These are phyloP conservation scores for Cyphomyrus plagiostoma DNA, from an alignment of 2,113 vertebrate species.

Conservation along the genomic window DNA sequence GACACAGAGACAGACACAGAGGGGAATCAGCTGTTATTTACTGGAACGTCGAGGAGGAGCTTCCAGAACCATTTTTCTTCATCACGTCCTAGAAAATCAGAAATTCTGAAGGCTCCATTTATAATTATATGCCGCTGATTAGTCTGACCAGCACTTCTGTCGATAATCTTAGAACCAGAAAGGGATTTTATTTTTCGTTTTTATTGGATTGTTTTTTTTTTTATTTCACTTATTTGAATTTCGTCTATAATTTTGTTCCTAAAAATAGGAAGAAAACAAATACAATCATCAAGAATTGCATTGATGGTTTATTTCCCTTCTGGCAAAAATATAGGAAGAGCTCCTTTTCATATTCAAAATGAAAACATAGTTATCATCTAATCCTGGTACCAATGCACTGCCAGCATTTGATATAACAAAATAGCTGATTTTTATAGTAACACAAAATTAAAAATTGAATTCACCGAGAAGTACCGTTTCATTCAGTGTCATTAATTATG, in stretches of 20 bases:
- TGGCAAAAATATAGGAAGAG: not conserved
- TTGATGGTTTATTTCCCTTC: not conserved
- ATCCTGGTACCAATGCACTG: not conserved
- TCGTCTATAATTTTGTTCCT: not conserved
- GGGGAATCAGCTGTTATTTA: not conserved
- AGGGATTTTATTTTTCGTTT: not conserved
- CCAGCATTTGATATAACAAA: not conserved
- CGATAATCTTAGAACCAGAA: too few species aligned
- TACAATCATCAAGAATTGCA: not conserved
- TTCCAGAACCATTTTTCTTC: conserved; percentile 1
- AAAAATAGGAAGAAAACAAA: not conserved
- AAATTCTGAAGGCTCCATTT: not conserved
- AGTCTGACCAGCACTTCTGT: not conserved
- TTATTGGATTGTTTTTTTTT: not conserved
- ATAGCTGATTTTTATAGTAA: not conserved
- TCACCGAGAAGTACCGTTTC: not conserved
- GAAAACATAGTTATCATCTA: not conserved
- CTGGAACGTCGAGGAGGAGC: not conserved
- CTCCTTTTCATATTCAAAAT: not conserved
- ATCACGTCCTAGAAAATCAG: not conserved
- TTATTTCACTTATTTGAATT: not conserved
- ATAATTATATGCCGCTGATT: not conserved
- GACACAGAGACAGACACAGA: too few species aligned
- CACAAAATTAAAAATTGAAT: not conserved
- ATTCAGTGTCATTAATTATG: not conserved